A percentile compares a stretch with the other conserved stretches of the same genome.
Conservation (phyloP, 2,888 invertebrate species). For the Leucophenga montana region DNA sequence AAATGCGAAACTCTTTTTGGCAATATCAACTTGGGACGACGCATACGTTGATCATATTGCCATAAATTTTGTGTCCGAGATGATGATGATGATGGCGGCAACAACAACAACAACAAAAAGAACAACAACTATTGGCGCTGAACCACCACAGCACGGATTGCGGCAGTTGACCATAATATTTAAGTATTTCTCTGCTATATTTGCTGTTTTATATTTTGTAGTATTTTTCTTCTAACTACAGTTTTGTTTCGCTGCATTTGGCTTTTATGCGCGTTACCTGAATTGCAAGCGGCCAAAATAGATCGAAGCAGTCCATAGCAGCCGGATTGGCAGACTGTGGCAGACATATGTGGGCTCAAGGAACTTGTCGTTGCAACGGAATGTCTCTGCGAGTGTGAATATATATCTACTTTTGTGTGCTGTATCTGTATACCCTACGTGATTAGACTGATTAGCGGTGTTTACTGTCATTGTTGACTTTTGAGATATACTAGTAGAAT, state of each 20-base stretch:
- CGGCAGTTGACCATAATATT: constrained; percentile 39
- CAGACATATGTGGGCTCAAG: constrained; percentile 60
- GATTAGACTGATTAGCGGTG: too few relatives aligned
- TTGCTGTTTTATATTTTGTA: too few relatives aligned
- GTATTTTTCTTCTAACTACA: too few relatives aligned
- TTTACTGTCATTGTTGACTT: not conserved
- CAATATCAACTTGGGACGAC: constrained; percentile 39
- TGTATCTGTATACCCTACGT: not conserved
- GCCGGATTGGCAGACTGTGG: constrained; percentile 24
- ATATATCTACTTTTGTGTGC: not conserved
- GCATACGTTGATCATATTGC: constrained; percentile 46
- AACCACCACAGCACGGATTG: constrained; percentile 30
- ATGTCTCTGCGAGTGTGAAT: constrained; percentile 22
- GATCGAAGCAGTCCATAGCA: not conserved
- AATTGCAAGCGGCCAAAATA: not conserved
- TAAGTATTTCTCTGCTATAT: too few relatives aligned
- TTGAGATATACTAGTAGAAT: too few relatives aligned
- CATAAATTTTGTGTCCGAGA: constrained; percentile 57
- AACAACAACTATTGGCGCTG: not conserved
- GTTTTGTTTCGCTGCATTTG: constrained; percentile 48
- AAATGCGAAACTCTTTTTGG: constrained; percentile 56
- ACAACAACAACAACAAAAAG: too few relatives aligned
- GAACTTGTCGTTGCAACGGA: constrained; percentile 60
- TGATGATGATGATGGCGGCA: not conserved
- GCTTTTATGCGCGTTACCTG: constrained; percentile 6